Base-by-base conservation (phyloP, 2,113 vertebrate species). In the Plestiodon gilberti region DNA sequence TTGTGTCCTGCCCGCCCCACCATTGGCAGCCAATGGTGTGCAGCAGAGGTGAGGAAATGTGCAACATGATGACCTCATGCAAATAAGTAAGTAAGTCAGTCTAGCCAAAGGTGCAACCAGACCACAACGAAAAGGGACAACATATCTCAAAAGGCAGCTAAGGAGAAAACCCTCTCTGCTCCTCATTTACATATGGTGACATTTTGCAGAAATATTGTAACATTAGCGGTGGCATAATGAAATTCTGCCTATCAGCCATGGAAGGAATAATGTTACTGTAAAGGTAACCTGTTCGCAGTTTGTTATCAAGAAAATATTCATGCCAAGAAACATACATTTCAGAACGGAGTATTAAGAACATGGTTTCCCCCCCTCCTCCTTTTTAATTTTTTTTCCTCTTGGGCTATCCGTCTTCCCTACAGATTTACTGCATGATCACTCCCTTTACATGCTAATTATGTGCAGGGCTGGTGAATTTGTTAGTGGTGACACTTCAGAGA, bases 181-280 rank as follows among this genome's bases (percentile, higher is more conserved):
- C 87, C 95, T 96, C 89, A 99, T 99, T 99, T 99, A 97, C 99
- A 99, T 99, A 98, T 77, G 97, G 97, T 99, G 98, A 99, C 98
- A 99, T 99, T 99, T 99, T 97, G 94, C 96, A 96, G 97, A 98
- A 98, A 99, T 99, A 98, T 98, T 97, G 98, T 98, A 99, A 97
- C 96, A 98, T 98, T 98, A 97, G 96, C 96, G 94, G 95, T 96
- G 97, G 97, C 96, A 97, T 99, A 99, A 99, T 99, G 98, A 99
- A 99, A 98, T 98, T 97, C 98, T 98, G 98, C 98, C 98, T 94
- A 99, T 98, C 97, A 98, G 98, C 97, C 93, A 96, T 96, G 97
- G 90, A 97, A 98, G 98, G 96, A 99, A 98, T 99, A 99, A 99
- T 99, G 98, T 98, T 99, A 97, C 98, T 97, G 97, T 98, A 99